Evolutionary conservation across 2,113 vertebrate genomes (phyloP), one percentile per base, ranked within the genome.

Genomic region (Pao palembangensis): DNA sequence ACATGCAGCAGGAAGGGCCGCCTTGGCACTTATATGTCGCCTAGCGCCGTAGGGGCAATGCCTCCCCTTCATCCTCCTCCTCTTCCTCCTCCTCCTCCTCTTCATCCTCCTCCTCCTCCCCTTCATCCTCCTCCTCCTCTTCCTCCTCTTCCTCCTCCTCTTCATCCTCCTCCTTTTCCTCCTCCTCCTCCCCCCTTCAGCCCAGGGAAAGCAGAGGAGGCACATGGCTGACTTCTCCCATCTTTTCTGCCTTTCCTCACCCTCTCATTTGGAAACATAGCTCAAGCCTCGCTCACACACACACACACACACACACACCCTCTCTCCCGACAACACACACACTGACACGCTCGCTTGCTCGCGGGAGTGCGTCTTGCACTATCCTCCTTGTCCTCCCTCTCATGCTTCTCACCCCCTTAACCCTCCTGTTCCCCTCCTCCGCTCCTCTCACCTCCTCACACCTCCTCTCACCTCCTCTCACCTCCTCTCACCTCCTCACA

Each of bases 21-120:
- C 61, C 19, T 61, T 10, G 55, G 64, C 58, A 64, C 86, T 71
- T 87, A 81, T 84, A 85, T 87, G 83, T 87, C 85, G 85, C 64
- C 64, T 72, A 55, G 78, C 52, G 69, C 85, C 54, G 25, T 67
- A 68, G 78, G 87, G 78, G 65, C 18, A 56, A 62, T 84, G 83
- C 87, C 78, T 85, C 78, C 68, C n/a, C n/a, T n/a, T n/a, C n/a
- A n/a, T n/a, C n/a, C n/a, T n/a, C n/a, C n/a, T n/a, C n/a, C n/a
- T n/a, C n/a, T n/a, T n/a, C n/a, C n/a, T 23, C 21, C 21, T 23
- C 21, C 21, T 23, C 21, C 3, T 23, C 21, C 21, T 23, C 21
- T 3, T 23, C 21, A 2, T 23, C 21, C 21, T 23, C 21, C 21
- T 23, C 21, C 21, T 23, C 21, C 3, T 23, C 21, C 21, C 3